Conservation (phyloP, 1,140 invertebrate species). For the Drosophila sproati region DNA sequence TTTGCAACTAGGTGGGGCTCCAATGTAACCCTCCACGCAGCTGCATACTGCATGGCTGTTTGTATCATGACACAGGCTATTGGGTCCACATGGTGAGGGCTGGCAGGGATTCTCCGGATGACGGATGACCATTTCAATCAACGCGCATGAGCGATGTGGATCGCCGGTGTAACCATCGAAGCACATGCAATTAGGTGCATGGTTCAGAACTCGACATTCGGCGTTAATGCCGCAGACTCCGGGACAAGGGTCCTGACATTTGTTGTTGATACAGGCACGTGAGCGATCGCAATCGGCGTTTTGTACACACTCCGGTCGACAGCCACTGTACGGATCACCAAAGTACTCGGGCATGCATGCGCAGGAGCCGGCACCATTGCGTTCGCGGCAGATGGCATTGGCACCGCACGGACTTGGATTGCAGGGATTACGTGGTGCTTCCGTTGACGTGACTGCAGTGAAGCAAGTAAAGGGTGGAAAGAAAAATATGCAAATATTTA, state of each 20-base stretch:
- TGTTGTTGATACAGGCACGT: slow-evolving; percentile 89
- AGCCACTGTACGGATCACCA: slow-evolving; percentile 90
- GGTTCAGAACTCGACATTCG: slow-evolving; percentile 88
- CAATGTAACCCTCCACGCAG: slow-evolving; percentile 90
- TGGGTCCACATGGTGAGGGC: slow-evolving; percentile 92
- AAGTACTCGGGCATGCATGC: slow-evolving; percentile 90
- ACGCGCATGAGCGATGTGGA: slow-evolving; percentile 85
- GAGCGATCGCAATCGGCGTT: slow-evolving; percentile 89
- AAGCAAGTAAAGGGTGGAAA: neutral
- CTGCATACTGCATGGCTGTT: slow-evolving; percentile 93
- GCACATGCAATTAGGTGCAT: slow-evolving; percentile 91
- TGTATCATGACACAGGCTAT: slow-evolving; percentile 87
- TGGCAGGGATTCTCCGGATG: slow-evolving; percentile 87
- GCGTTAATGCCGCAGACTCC: slow-evolving; percentile 89
- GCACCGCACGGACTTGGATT: slow-evolving; percentile 92
- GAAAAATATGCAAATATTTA: neutral
- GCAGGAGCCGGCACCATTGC: slow-evolving; percentile 91
- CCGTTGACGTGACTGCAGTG: slow-evolving; percentile 75
- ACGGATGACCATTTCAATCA: slow-evolving; percentile 76
- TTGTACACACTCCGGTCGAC: slow-evolving; percentile 90
- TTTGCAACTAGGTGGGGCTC: slow-evolving; percentile 91
- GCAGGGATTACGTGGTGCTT: slow-evolving; percentile 87
- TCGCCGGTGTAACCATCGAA: slow-evolving; percentile 91
- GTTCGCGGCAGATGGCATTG: slow-evolving; percentile 91
- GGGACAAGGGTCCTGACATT: slow-evolving; percentile 90